Evolutionary conservation across 2,113 vertebrate species (phyloP).

Genomic region (Arizona elegans): DNA sequence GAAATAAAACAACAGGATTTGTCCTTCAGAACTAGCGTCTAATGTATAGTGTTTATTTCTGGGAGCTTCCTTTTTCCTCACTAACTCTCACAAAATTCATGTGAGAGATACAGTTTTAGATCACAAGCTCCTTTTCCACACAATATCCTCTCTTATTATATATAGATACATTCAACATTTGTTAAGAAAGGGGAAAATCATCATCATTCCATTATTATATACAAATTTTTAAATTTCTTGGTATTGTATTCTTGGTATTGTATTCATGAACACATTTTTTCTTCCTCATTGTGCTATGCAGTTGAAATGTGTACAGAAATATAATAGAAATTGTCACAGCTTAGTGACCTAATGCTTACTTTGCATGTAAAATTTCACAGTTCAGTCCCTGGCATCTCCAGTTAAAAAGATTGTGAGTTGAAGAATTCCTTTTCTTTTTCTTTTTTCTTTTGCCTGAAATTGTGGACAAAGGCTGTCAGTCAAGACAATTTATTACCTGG

Average conservation of each 20-base stretch:
- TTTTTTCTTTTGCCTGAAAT: not conserved
- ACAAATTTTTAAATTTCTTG: not conserved
- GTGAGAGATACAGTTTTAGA: not conserved
- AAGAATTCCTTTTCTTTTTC: not conserved
- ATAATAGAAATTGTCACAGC: not conserved
- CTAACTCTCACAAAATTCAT: not conserved
- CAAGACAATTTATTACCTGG: not conserved
- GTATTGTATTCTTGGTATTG: not conserved
- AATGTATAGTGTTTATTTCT: not conserved
- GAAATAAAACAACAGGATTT: not conserved
- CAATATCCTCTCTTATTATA: not conserved
- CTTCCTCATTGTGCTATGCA: not conserved
- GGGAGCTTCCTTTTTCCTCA: not conserved
- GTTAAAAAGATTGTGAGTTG: not conserved
- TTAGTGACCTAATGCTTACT: not conserved
- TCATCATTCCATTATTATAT: not conserved
- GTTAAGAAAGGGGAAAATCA: not conserved
- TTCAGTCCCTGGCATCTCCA: not conserved
- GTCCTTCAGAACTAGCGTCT: not conserved
- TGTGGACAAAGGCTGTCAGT: not conserved
- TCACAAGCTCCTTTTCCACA: not conserved
- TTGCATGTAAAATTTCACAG: not conserved
- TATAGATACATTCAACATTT: not conserved
- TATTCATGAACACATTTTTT: not conserved
- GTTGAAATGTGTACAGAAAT: not conserved